A percentile compares a stretch with the other conserved stretches of the same genome.
Evolutionary conservation across 2,113 vertebrate species (phyloP).

Genomic region (Emydura subglobosa): DNA sequence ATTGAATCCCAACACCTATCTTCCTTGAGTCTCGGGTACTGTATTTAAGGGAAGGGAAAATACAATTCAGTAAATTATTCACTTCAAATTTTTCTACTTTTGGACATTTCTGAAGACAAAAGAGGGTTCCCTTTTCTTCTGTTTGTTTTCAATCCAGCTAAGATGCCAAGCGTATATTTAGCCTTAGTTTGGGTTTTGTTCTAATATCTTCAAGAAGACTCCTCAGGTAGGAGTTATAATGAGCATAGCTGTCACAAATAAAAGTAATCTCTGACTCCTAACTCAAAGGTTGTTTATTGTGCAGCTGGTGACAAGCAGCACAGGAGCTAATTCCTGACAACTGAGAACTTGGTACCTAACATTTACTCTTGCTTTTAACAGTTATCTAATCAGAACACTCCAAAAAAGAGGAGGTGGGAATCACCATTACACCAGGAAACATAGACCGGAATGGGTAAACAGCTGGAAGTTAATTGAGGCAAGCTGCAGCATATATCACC

Average conservation of each 20-base stretch:
- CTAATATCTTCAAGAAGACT: conserved; percentile 58
- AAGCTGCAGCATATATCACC: conserved; percentile 11
- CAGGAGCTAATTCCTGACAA: conserved; percentile 50
- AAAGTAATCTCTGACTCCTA: conserved; percentile 65
- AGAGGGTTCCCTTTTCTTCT: conserved; percentile 39
- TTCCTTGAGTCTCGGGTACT: conserved; percentile 62
- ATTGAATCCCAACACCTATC: conserved; percentile 50
- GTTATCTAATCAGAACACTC: conserved; percentile 60
- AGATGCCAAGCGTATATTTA: conserved; percentile 52
- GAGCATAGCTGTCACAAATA: conserved; percentile 48
- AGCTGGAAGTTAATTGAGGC: conserved; percentile 43
- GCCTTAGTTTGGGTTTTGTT: conserved; percentile 35
- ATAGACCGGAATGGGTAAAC: conserved; percentile 30
- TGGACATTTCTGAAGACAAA: conserved; percentile 55
- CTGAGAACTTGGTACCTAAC: conserved; percentile 45
- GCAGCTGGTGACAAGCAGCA: conserved; percentile 10
- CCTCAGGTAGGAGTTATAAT: conserved; percentile 65
- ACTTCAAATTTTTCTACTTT: conserved; percentile 28
- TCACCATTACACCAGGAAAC: neutral
- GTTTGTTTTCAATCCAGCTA: conserved; percentile 67
- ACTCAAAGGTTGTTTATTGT: conserved; percentile 59
- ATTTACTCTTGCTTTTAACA: conserved; percentile 55
- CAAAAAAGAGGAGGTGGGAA: neutral
- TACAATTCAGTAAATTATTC: conserved; percentile 69
- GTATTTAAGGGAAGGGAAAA: conserved; percentile 61